These are phyloP conservation scores for Limonius californicus DNA, from an alignment of 1,140 invertebrate genomes.

Conservation along the genomic window DNA sequence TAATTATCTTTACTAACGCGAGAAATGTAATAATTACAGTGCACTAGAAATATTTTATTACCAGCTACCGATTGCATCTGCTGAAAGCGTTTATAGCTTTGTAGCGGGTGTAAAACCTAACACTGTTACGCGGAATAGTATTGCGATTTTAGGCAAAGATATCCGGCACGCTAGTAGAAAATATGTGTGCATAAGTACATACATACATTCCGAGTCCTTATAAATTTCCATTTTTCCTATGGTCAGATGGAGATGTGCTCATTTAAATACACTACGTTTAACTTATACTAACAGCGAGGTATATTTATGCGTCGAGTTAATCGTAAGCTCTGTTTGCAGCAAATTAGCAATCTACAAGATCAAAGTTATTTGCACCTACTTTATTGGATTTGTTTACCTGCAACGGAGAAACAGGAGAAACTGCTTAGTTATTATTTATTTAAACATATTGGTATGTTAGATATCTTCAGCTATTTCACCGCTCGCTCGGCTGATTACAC, in stretches of 20 bases:
- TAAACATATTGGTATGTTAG: too few relatives aligned
- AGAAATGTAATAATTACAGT: not conserved
- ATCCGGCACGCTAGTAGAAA: not conserved
- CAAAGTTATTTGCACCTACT: too few relatives aligned
- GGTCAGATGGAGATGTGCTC: constrained; percentile 1
- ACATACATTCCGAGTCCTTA: not conserved
- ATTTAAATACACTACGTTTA: not conserved
- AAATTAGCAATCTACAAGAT: too few relatives aligned
- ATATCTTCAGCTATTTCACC: too few relatives aligned
- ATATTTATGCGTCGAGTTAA: too few relatives aligned
- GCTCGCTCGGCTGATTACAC: too few relatives aligned
- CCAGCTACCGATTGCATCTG: not conserved
- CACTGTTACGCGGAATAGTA: not conserved
- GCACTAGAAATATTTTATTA: not conserved
- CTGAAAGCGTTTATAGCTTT: not conserved
- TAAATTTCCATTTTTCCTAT: not conserved
- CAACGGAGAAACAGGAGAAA: too few relatives aligned
- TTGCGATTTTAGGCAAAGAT: not conserved
- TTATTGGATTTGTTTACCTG: too few relatives aligned
- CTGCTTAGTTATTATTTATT: too few relatives aligned
- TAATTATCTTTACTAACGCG: not conserved
- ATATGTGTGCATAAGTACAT: not conserved
- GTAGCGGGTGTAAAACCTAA: not conserved
- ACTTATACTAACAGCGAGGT: not conserved
- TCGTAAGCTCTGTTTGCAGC: too few relatives aligned